These are phyloP conservation scores for Sula dactylatra DNA, from an alignment of 2,113 vertebrate species.

Conservation along the genomic window DNA sequence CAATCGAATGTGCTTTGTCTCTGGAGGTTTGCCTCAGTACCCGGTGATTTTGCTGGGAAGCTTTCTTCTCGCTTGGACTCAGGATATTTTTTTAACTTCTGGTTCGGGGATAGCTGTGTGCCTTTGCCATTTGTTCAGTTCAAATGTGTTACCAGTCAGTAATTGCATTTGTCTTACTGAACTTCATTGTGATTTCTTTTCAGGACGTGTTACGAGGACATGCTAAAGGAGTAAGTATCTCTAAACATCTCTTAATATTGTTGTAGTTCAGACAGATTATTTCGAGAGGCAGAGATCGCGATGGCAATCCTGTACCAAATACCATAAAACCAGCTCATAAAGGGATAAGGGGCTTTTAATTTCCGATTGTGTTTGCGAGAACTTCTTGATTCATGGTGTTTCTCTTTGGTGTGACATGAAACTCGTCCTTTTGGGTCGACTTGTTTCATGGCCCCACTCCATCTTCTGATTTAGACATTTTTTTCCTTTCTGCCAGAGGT, in stretches of 20 bases:
- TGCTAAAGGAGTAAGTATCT: conserved; percentile 81
- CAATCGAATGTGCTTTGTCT: background rate
- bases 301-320: background rate
- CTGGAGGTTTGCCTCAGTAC: background rate
- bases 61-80: background rate
- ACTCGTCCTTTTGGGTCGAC: background rate
- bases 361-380: background rate
- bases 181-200: conserved; percentile 44
- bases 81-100: background rate
- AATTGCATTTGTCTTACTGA: background rate
- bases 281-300: background rate
- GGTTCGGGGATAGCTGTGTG: background rate
- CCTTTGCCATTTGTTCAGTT: background rate
- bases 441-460: background rate
- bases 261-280: too few species aligned
- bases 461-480: background rate
- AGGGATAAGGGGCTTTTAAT: background rate
- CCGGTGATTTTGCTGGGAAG: background rate
- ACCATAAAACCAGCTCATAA: background rate
- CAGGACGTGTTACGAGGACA: conserved; percentile 90
- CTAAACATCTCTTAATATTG: background rate
- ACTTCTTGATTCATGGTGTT: background rate
- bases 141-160: background rate
- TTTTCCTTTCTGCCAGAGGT: conserved; percentile 67
- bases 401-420: background rate